A percentile compares a stretch with the other conserved stretches of the same genome.
Conservation (phyloP, 2,797 vertebrate species). For the Clarias pachynema region DNA sequence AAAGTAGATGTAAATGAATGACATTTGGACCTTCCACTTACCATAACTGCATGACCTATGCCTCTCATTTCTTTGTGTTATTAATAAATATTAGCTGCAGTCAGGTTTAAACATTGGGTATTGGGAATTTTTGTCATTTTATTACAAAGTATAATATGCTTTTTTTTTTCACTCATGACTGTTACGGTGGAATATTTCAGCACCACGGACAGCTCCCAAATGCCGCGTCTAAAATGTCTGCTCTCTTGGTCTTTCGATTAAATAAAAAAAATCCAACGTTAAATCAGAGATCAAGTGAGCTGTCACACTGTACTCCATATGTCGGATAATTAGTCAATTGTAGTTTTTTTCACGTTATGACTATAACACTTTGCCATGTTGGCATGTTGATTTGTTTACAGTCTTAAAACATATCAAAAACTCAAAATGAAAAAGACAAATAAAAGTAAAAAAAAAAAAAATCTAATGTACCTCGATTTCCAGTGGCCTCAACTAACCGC, state of each 20-base stretch:
- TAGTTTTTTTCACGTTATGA: not conserved
- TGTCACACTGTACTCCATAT: not conserved
- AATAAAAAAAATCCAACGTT: slow-evolving; percentile 9
- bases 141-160: not conserved
- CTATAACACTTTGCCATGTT: not conserved
- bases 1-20: not conserved
- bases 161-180: not conserved
- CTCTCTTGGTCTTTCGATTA: not conserved
- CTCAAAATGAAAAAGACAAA: not conserved
- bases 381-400: not conserved
- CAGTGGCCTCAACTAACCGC: not conserved
- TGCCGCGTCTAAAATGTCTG: slow-evolving; percentile 41
- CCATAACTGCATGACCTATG: not conserved
- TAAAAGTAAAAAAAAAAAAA: not conserved
- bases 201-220: slow-evolving; percentile 71
- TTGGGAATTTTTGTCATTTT: not conserved
- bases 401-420: not conserved
- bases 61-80: not conserved
- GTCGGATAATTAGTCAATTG: not conserved
- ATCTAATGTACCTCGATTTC: not conserved
- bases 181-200: slow-evolving; percentile 59
- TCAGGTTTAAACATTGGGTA: not conserved
- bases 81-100: not conserved
- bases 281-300: not conserved
- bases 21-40: not conserved